Base-by-base conservation (phyloP, 2,888 invertebrate genomes). In the Sesamia inferens region DNA sequence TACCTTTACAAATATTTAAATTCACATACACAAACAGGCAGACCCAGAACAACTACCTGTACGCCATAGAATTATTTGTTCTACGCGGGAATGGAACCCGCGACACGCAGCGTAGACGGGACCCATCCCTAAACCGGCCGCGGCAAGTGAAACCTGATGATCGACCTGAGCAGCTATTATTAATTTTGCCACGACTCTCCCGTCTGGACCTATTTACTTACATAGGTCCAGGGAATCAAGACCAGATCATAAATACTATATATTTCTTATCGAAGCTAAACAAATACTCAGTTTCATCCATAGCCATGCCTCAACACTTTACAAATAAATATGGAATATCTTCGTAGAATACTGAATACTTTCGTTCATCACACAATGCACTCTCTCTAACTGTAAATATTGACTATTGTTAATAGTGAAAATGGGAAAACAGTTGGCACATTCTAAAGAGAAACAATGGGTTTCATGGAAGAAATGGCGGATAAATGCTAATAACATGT, bases 381-480 rank as follows among this genome's bases (percentile, higher is more conserved):
- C 79, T 73, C 85, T 81, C 87, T 89, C 89, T 88, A 83, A 81
- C 71, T 74, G 85, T 82, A 88, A 90, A 92, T 92, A 94, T 93
- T 90, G 90, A 82, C 91, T 90, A 94, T 94, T 93, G 94, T 94
- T 90, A 84, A 83, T 79, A 88, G 90, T 89, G 90, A 93, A 93
- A 92, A 81, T 76, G 1, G 86, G 66, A 84, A 81, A 87, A 85
- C 67, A 47, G 61, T 76, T 78, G 67, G 65, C 19, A 71, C 68
- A 84, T 63, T 71, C 77, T 68, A 19, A 57, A 19, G 19, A 63
- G 62, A 76, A 81, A 85, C 87, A 85, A 85, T 87, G 22, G 74
- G 44, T 54, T 73, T 70, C 31, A 59, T 71, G 57, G 42, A 77
- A 77, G 74, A 78, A 66, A 78, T 78, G 61, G 76, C n/a, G 16